These are phyloP conservation scores for Alviniconcha strummeri DNA, from an alignment of 2,888 invertebrate species.

Conservation along the genomic window DNA sequence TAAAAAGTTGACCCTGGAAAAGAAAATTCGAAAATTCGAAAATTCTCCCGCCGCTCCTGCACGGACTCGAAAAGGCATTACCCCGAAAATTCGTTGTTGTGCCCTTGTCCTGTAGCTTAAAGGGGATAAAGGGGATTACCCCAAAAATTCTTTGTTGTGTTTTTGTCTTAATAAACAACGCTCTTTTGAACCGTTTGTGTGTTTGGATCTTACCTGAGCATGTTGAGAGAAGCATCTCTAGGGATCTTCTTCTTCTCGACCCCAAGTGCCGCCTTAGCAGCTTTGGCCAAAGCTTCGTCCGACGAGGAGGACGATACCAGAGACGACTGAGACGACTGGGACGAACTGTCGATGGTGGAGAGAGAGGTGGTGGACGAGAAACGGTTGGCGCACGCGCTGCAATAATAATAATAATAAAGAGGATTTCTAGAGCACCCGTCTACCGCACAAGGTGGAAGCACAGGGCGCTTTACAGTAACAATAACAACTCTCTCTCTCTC, in stretches of 20 bases:
- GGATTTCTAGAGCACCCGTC: too few relatives aligned
- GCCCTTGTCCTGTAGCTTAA: too few relatives aligned
- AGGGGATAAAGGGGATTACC: too few relatives aligned
- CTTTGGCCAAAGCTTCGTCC: neutral
- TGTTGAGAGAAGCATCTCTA: neutral
- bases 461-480: neutral
- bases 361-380: neutral
- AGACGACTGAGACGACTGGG: conserved; percentile 1
- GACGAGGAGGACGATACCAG: neutral
- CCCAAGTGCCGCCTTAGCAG: neutral
- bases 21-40: too few relatives aligned
- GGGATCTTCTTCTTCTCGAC: too few relatives aligned
- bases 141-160: too few relatives aligned
- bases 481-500: neutral
- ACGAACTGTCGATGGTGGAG: neutral
- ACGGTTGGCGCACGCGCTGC: neutral
- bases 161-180: too few relatives aligned
- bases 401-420: neutral
- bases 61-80: too few relatives aligned
- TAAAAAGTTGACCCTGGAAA: too few relatives aligned
- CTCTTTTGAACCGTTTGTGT: too few relatives aligned
- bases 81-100: too few relatives aligned
- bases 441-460: neutral
- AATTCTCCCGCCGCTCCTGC: too few relatives aligned
- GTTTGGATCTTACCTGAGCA: conserved; percentile 1